Percentiles rank a stretch among this genome's conserved stretches.
phyloP scores from a whole-genome alignment of 2,888 invertebrate species.

The Nowickia ferox region DNA sequence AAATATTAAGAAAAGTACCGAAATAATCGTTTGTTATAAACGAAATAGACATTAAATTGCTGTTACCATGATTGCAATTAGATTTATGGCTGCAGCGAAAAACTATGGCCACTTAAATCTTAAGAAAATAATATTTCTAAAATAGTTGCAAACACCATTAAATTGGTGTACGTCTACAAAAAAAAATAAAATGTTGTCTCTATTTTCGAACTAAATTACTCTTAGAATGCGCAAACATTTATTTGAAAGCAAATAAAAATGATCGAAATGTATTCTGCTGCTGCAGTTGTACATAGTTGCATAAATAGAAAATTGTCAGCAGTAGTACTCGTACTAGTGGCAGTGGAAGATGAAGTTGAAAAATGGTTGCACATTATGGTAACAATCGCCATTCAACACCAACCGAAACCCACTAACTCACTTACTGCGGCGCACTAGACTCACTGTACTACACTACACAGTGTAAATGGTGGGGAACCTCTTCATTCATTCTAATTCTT shows the following conservation, averaged over 20 bases:
- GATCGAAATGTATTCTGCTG: slow-evolving; percentile 31
- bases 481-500: slow-evolving; percentile 56
- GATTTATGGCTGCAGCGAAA: slow-evolving; percentile 65
- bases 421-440: background rate
- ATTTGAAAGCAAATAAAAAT: slow-evolving; percentile 33
- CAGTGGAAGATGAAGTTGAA: slow-evolving; percentile 44
- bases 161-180: background rate
- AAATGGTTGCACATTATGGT: slow-evolving; percentile 62
- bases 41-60: slow-evolving; percentile 41
- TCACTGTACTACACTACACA: slow-evolving; percentile 11
- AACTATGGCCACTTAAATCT: slow-evolving; percentile 51
- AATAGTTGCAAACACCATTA: slow-evolving; percentile 14
- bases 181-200: slow-evolving; percentile 40
- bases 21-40: slow-evolving; percentile 52
- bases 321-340: background rate
- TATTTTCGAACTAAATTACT: slow-evolving; percentile 12
- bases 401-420: slow-evolving; percentile 32
- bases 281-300: background rate
- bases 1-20: slow-evolving; percentile 3
- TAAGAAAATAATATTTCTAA: slow-evolving; percentile 25
- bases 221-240: slow-evolving; percentile 15
- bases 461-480: slow-evolving; percentile 19
- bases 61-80: slow-evolving; percentile 43
- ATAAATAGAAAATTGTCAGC: slow-evolving; percentile 24
- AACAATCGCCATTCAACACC: slow-evolving; percentile 68